phyloP scores from a whole-genome alignment of 2,113 vertebrate species.

The Lophura nycthemera region DNA sequence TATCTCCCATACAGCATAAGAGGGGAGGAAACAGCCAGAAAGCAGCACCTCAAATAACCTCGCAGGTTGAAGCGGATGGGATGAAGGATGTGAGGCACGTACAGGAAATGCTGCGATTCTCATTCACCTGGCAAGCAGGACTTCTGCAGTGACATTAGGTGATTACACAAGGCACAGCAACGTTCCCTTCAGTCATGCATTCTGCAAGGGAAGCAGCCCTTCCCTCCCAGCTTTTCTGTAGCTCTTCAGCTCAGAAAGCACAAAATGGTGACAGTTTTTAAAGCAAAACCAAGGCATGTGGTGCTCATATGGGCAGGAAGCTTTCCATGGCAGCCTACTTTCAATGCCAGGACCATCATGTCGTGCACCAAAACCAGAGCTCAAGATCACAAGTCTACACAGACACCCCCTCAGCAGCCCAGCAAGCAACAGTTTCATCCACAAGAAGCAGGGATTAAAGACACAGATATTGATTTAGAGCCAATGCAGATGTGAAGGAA shows the following conservation, averaged over 20 bases:
- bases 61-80: not conserved
- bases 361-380: not conserved
- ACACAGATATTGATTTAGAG: constrained; percentile 42
- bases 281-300: not conserved
- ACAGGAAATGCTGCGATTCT: accelerated
- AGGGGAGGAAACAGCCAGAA: not conserved
- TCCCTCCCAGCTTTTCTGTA: not conserved
- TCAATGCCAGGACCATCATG: not conserved
- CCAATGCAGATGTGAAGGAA: constrained; percentile 26
- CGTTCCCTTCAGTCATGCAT: not conserved
- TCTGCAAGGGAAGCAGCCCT: not conserved
- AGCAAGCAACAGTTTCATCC: not conserved
- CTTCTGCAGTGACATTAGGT: not conserved
- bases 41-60: not conserved
- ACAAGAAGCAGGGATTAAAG: constrained; percentile 5
- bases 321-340: not conserved
- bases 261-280: not conserved
- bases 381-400: not conserved
- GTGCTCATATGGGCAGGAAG: not conserved
- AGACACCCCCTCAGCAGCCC: not conserved
- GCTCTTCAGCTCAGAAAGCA: not conserved
- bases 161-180: accelerated
- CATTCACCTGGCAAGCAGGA: not conserved
- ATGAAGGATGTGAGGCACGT: not conserved
- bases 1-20: not conserved